These are phyloP conservation scores for Peribatodes rhomboidaria DNA, from an alignment of 2,888 invertebrate species.

Conservation along the genomic window DNA sequence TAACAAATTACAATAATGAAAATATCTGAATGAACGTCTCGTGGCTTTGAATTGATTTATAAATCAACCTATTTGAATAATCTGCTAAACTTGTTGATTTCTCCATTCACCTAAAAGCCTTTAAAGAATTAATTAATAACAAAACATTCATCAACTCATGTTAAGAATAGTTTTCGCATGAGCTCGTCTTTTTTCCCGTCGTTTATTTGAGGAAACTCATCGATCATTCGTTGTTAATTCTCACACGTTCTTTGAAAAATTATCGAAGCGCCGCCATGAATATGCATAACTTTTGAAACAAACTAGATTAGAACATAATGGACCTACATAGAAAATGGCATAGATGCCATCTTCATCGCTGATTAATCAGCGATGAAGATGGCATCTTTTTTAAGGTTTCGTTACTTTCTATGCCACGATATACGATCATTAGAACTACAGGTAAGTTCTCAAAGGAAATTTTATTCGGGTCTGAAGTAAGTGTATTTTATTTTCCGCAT, in stretches of 20 bases:
- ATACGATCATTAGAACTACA: not conserved
- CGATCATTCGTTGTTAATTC: slow-evolving; percentile 16
- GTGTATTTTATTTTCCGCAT: not conserved
- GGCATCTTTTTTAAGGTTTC: too few relatives aligned
- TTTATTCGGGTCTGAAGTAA: not conserved
- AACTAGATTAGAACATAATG: not conserved
- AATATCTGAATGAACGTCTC: slow-evolving; percentile 39
- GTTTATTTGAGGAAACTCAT: slow-evolving; percentile 18
- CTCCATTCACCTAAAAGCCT: slow-evolving; percentile 42
- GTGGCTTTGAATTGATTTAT: slow-evolving; percentile 35
- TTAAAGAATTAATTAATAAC: slow-evolving; percentile 44
- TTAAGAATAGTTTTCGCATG: slow-evolving; percentile 27
- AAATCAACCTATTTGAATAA: slow-evolving; percentile 45
- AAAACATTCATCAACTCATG: slow-evolving; percentile 30
- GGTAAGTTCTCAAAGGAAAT: not conserved
- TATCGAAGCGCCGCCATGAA: not conserved
- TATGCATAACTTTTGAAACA: not conserved
- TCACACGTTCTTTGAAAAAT: not conserved
- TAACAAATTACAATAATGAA: slow-evolving; percentile 18
- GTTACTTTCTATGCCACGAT: not conserved
- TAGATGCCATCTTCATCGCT: too few relatives aligned
- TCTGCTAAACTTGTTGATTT: slow-evolving; percentile 42
- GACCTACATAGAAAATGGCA: fast-evolving
- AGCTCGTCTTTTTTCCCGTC: slow-evolving; percentile 22
- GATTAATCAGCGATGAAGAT: too few relatives aligned